Percentiles rank a stretch among this genome's conserved stretches.
phyloP scores from a whole-genome alignment of 2,113 vertebrate genomes.

The Lasiurus cinereus region DNA sequence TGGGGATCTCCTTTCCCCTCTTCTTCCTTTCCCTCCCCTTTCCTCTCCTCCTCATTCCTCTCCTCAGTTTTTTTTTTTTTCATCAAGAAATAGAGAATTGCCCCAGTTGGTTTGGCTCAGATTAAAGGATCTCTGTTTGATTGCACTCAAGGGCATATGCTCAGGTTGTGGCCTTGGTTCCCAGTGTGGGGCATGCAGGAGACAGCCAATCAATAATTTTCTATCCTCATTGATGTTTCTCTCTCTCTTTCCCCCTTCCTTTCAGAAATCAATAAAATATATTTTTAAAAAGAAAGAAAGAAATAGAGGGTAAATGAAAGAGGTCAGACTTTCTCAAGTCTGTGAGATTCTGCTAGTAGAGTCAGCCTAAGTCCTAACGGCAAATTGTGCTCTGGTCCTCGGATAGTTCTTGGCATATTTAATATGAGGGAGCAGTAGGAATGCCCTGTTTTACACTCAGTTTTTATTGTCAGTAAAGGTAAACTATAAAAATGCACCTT shows the following conservation, averaged over 20 bases:
- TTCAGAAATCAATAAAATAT: no score
- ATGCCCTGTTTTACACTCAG: background rate
- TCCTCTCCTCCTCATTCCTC: rapidly evolving
- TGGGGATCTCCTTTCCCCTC: background rate
- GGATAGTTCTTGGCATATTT: background rate
- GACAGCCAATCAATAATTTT: no score
- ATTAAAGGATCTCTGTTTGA: no score
- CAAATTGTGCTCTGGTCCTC: background rate
- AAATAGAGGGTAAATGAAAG: background rate
- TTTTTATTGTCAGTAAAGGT: background rate
- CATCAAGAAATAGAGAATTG: background rate
- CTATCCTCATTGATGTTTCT: no score
- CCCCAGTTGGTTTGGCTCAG: no score
- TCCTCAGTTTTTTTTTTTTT: background rate
- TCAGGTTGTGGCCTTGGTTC: no score
- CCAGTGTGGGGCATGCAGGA: no score
- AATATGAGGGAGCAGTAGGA: background rate
- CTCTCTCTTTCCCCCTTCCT: no score
- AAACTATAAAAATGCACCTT: background rate
- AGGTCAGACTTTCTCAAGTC: background rate
- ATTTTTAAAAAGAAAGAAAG: background rate
- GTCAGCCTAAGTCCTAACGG: background rate
- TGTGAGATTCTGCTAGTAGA: background rate
- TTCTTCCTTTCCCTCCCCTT: background rate
- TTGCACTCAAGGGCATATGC: no score